These are phyloP conservation scores for Byasa hedistus DNA, from an alignment of 2,888 invertebrate species.

Conservation along the genomic window DNA sequence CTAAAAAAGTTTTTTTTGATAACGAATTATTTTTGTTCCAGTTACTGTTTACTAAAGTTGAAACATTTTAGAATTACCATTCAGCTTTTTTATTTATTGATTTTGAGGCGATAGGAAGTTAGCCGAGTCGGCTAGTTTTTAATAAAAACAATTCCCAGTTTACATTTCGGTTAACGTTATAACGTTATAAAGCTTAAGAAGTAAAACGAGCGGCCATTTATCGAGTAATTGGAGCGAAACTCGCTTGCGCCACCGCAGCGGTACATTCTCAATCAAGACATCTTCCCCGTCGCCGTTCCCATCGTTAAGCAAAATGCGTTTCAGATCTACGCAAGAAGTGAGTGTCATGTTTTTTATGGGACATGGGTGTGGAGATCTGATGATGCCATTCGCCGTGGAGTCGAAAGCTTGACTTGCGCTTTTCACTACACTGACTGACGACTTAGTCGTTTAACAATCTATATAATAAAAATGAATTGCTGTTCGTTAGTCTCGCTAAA, in stretches of 20 bases:
- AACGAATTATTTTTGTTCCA: too few relatives aligned
- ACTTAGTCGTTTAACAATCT: too few relatives aligned
- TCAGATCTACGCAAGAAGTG: slow-evolving; percentile 5
- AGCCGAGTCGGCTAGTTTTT: too few relatives aligned
- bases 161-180: not conserved
- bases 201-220: not conserved
- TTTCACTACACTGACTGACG: too few relatives aligned
- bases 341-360: not conserved
- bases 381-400: not conserved
- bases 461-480: too few relatives aligned
- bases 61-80: too few relatives aligned
- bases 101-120: too few relatives aligned
- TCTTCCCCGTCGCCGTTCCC: slow-evolving; percentile 8
- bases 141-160: not conserved
- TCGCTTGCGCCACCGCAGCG: slow-evolving; percentile 3
- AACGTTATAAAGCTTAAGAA: not conserved
- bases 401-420: not conserved
- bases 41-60: too few relatives aligned
- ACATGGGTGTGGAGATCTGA: not conserved
- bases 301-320: slow-evolving; percentile 15
- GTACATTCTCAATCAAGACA: slow-evolving; percentile 3
- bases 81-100: too few relatives aligned
- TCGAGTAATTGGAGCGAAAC: slow-evolving; percentile 12
- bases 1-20: too few relatives aligned
- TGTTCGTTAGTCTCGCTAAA: too few relatives aligned